Evolutionary conservation across 92 coral and sea anemone species (phyloP), one percentile per base, ranked within the genome.

Genomic region (Umimayanthus chanpuru): DNA sequence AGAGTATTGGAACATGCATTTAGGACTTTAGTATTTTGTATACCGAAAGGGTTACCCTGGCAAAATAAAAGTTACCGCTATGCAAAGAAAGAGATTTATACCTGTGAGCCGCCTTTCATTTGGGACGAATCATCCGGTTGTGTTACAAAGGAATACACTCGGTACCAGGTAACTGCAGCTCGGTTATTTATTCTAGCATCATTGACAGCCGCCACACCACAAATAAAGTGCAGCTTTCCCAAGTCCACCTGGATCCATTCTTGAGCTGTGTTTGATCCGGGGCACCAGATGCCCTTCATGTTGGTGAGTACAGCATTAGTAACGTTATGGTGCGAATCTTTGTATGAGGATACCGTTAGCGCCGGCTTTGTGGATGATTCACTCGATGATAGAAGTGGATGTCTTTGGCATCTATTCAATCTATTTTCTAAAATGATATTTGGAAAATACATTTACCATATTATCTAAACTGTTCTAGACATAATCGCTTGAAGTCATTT

Each of bases 221-320:
- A 79, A 28, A 79, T 4, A 28, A 79, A 79, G 12, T 53, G 40
- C 0, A 79, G 28, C 67, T 79, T 32, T 25, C 82, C 82, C 68
- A 79, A 79, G 68, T 79, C 82, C 26, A 79, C 82, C 67, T 79
- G 82, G 9, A 79, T 79, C 82, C 82, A 79, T 16, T 79, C 82
- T 79, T 79, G 82, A 11, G 14, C 53, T 11, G 68, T 49, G 12
- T 29, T 79, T 79, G 68, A 49, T 4, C 23, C 23, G 7, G 82
- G 82, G 29, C 82, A 79, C 82, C 82, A 79, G 25, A 79, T 79
- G 68, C 30, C 23, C 28, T 50, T 79, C 7, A 40, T 53, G 41
- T 38, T 79, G 23, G 12, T 79, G 25, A 79, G 29, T 26, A 79
- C 38, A 47, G 26, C 82, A 26, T 79, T 26, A 28, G 40, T 49